Evolutionary conservation across 2,797 vertebrate genomes (phyloP).

Genomic region (Oreochromis mossambicus): DNA sequence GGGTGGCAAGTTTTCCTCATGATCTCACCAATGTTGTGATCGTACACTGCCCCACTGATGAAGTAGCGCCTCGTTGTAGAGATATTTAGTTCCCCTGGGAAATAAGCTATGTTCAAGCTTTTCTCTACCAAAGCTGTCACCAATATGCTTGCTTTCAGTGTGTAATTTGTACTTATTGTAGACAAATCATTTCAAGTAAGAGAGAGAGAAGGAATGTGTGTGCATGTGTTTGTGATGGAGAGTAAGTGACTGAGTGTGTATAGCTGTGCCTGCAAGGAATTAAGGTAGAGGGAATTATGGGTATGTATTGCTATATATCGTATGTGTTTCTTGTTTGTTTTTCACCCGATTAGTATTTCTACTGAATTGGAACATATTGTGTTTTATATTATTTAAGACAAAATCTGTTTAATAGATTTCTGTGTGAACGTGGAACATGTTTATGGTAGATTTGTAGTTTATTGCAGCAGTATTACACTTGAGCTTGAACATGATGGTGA

Average conservation of each 20-base stretch:
- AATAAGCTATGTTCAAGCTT: constrained; percentile 70
- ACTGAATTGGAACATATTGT: constrained; percentile 37
- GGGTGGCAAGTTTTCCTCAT: constrained; percentile 47
- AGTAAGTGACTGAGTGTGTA: not conserved
- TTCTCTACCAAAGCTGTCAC: constrained; percentile 60
- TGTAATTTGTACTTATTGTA: constrained; percentile 64
- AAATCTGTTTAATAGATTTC: constrained; percentile 39
- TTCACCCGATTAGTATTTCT: constrained; percentile 20
- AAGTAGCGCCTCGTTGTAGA: constrained; percentile 58
- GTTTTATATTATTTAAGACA: constrained; percentile 50
- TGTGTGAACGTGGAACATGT: constrained; percentile 26
- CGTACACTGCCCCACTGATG: constrained; percentile 42
- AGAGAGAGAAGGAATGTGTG: not conserved
- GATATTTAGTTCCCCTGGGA: constrained; percentile 64
- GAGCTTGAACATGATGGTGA: not conserved
- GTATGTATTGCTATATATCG: constrained; percentile 14
- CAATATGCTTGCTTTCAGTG: constrained; percentile 50
- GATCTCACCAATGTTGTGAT: constrained; percentile 59
- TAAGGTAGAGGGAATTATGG: not conserved
- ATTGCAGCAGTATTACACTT: not conserved
- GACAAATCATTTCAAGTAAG: constrained; percentile 67
- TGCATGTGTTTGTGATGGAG: not conserved
- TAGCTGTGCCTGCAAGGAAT: not conserved
- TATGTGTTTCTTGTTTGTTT: constrained; percentile 32
- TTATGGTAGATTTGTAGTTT: constrained; percentile 22